Evolutionary conservation across 2,113 vertebrate genomes (phyloP).

Genomic region (Silurus asotus): DNA sequence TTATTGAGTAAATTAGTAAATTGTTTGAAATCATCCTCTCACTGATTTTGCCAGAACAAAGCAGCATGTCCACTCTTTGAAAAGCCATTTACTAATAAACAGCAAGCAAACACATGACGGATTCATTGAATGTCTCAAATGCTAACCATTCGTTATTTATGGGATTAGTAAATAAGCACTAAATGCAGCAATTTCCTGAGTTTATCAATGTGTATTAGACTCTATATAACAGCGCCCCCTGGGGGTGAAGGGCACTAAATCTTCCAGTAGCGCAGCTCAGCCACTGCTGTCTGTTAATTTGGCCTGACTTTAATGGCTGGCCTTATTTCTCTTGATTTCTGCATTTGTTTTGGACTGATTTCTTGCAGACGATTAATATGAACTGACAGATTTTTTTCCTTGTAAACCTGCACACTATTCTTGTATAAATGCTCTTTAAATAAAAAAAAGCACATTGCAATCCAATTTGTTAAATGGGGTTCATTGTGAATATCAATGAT

Average conservation of each 20-base stretch:
- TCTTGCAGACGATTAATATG: background rate
- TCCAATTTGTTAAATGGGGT: background rate
- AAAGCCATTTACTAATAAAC: slow-evolving; percentile 23
- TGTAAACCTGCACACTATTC: too few relatives aligned
- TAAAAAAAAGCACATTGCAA: background rate
- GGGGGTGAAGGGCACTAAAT: background rate
- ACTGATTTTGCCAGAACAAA: background rate
- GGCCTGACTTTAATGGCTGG: too few relatives aligned
- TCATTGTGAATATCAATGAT: background rate
- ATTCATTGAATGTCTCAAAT: background rate
- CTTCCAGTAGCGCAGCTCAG: background rate
- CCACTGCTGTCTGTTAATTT: background rate
- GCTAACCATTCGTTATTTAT: slow-evolving; percentile 14
- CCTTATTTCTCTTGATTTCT: background rate
- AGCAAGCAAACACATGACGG: background rate
- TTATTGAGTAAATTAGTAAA: slow-evolving; percentile 1
- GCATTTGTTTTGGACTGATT: background rate
- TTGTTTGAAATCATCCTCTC: background rate
- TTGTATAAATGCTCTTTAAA: background rate
- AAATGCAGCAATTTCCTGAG: slow-evolving; percentile 19
- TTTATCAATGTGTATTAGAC: background rate
- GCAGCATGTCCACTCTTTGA: background rate
- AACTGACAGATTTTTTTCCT: background rate
- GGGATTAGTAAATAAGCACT: slow-evolving; percentile 19
- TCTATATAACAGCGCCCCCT: background rate